Evolutionary conservation across 2,888 invertebrate species (phyloP).

Genomic region (Chydorus sphaericus): DNA sequence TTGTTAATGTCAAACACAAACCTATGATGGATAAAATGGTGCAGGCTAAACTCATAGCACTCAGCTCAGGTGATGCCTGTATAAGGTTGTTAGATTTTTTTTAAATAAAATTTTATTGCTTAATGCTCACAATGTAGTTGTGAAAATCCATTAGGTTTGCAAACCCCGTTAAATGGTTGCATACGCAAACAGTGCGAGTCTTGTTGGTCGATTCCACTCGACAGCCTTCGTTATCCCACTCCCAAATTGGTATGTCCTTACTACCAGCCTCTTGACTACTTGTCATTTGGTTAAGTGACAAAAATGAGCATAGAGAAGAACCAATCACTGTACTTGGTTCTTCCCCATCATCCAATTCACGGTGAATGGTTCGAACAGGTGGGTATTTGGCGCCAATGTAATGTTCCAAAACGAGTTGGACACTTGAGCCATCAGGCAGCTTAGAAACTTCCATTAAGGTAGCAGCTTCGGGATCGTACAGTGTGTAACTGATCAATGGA

Average conservation of each 20-base stretch:
- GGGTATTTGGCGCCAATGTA: conserved; percentile 5
- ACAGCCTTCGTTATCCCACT: conserved; percentile 23
- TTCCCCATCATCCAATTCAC: conserved; percentile 15
- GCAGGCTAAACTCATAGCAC: conserved; percentile 22
- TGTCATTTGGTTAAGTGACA: background rate
- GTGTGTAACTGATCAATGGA: background rate
- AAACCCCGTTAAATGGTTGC: conserved; percentile 30
- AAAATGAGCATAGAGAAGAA: conserved; percentile 9
- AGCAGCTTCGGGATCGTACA: background rate
- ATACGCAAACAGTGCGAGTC: conserved; percentile 28
- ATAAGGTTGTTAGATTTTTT: conserved; percentile 10
- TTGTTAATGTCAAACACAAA: conserved; percentile 18
- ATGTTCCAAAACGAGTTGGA: conserved; percentile 12
- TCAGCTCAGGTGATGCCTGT: conserved; percentile 21
- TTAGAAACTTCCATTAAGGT: no score
- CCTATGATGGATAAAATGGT: conserved; percentile 17
- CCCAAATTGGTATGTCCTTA: no score
- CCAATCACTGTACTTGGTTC: conserved; percentile 15
- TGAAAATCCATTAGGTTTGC: conserved; percentile 30
- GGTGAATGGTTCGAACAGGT: conserved; percentile 9
- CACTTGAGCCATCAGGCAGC: no score
- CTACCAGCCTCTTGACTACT: no score
- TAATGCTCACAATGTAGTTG: no score
- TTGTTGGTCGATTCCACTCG: conserved; percentile 23
- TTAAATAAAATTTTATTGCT: background rate